phyloP scores from a whole-genome alignment of 2,113 vertebrate species.

The Athene noctua region DNA sequence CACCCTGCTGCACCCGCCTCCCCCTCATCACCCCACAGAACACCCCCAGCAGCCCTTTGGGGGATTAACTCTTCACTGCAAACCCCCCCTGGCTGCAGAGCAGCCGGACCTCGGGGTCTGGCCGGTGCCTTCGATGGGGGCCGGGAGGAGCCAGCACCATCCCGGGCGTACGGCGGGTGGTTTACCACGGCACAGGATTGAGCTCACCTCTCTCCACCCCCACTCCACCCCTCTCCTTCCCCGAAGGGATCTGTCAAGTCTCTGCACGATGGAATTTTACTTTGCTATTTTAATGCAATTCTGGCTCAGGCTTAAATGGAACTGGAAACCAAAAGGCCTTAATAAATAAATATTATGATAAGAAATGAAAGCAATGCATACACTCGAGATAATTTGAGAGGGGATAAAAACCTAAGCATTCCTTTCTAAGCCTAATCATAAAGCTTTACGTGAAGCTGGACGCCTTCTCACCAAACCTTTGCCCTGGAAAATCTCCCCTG shows the following conservation, averaged over 20 bases:
- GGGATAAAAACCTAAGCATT: constrained; percentile 70
- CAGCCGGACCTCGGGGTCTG: rapidly evolving
- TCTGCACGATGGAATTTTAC: constrained; percentile 79
- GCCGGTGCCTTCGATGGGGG: rapidly evolving
- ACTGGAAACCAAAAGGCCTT: constrained; percentile 79
- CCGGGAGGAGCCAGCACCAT: not conserved
- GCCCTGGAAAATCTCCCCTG: constrained; percentile 37
- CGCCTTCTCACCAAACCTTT: constrained; percentile 45
- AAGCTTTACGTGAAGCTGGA: constrained; percentile 45
- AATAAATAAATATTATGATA: constrained; percentile 88
- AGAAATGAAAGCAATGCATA: constrained; percentile 81
- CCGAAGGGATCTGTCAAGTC: constrained; percentile 77
- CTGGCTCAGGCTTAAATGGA: constrained; percentile 81
- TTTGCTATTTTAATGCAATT: constrained; percentile 84
- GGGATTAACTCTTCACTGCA: not conserved
- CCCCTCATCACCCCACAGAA: not conserved
- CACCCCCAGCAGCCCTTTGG: no score
- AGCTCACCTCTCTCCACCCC: constrained; percentile 66
- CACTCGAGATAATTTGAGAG: constrained; percentile 68
- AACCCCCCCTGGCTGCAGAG: rapidly evolving
- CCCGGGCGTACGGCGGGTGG: not conserved
- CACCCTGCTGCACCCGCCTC: not conserved
- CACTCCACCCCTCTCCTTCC: constrained; percentile 66
- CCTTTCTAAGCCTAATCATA: constrained; percentile 62
- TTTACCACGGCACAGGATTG: not conserved